These are phyloP conservation scores for Acanthosoma haemorrhoidale DNA, from an alignment of 2,888 invertebrate genomes.

Conservation along the genomic window DNA sequence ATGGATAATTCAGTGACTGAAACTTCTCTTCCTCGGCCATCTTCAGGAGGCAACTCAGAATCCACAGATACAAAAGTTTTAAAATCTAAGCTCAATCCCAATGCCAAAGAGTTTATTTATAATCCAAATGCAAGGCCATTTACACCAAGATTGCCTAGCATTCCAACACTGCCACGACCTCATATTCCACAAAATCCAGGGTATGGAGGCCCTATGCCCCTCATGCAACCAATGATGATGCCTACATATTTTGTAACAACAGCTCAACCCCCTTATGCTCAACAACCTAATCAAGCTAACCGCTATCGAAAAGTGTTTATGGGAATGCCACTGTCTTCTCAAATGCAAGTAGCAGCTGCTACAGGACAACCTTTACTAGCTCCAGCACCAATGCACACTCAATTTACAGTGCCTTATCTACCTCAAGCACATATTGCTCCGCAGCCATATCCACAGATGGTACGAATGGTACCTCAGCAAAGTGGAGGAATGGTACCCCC, in stretches of 20 bases:
- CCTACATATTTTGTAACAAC: constrained; percentile 45
- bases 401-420: constrained; percentile 44
- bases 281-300: constrained; percentile 45
- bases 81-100: constrained; percentile 76
- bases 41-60: not conserved
- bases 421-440: constrained; percentile 46
- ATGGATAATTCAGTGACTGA: constrained; percentile 8
- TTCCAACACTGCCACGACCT: constrained; percentile 64
- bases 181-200: constrained; percentile 79
- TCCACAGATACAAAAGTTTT: constrained; percentile 53
- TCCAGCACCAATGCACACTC: constrained; percentile 60
- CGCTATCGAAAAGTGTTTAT: constrained; percentile 49
- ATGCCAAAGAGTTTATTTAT: constrained; percentile 79
- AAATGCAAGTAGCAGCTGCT: constrained; percentile 69
- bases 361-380: constrained; percentile 82
- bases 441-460: constrained; percentile 48
- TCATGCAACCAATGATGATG: constrained; percentile 44
- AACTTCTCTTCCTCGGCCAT: constrained; percentile 31
- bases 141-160: constrained; percentile 64
- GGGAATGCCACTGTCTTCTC: constrained; percentile 47
- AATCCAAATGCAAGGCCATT: constrained; percentile 87
- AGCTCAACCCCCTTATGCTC: constrained; percentile 42
- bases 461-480: too few species aligned
- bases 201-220: constrained; percentile 42
- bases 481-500: constrained; percentile 43